Evolutionary conservation across 2,797 vertebrate genomes (phyloP).

Genomic region (Gallirallus australis): DNA sequence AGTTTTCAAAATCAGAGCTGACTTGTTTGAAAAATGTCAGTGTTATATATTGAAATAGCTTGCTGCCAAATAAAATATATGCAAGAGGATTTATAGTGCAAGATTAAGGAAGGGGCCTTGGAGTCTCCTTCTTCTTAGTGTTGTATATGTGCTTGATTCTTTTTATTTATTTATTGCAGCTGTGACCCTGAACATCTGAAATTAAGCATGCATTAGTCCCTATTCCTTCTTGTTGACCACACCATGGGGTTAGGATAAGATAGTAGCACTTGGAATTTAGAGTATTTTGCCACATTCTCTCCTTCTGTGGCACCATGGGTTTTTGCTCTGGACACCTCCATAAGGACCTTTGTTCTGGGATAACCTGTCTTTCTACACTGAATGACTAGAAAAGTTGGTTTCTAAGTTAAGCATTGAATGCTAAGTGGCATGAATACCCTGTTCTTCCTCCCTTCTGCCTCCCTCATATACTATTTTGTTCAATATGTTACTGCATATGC

Average conservation of each 20-base stretch:
- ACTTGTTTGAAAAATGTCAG: conserved; percentile 51
- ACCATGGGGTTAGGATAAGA: background rate
- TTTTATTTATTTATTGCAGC: background rate
- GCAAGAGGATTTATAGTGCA: conserved; percentile 28
- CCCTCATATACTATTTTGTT: background rate
- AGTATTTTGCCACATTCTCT: background rate
- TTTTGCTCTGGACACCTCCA: background rate
- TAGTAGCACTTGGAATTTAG: background rate
- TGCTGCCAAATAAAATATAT: conserved; percentile 50
- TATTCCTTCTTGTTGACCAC: background rate
- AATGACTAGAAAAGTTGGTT: background rate
- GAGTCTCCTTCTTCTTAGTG: conserved; percentile 29
- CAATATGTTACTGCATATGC: background rate
- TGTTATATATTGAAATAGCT: conserved; percentile 36
- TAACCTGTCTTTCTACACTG: background rate
- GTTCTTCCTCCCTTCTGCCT: background rate
- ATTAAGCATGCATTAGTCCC: background rate
- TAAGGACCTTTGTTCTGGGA: background rate
- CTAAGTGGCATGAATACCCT: background rate
- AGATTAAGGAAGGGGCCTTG: conserved; percentile 48
- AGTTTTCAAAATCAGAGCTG: background rate
- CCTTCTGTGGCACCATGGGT: background rate
- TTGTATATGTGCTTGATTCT: background rate
- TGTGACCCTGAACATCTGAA: background rate
- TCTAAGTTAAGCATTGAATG: background rate